Evolutionary conservation across 2,797 vertebrate species (phyloP), one percentile per base, ranked within the genome.

Genomic region (Fringilla coelebs): DNA sequence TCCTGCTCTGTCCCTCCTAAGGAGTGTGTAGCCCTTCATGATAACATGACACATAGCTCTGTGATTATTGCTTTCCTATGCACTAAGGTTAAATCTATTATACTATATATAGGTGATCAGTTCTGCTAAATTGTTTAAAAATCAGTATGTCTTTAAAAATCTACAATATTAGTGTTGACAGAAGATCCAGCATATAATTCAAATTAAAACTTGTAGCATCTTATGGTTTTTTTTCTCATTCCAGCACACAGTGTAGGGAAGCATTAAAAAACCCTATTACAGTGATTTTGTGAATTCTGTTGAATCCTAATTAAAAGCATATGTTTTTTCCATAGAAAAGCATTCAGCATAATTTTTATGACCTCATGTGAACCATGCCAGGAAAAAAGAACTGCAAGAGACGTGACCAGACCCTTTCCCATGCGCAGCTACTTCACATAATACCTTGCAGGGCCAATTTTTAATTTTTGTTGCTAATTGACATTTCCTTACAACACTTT

Each of bases 161-260:
- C 22, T 34, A 24, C 25, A 17, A 9, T 46, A 65, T 68, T 84
- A 61, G 32, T 4, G 0, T 28, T 85, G 77, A 78, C 60, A 85
- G 54, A 85, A 63, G 25, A 78, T 15, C 18, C 34, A 85, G 40
- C 11, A 48, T 28, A 32, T 62, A 28, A 57, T 48, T 76, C 24
- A 87, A n/a, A 73, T 2, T 41, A n/a, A 79, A 85, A 58, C 17
- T 58, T 70, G 5, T 34, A 90, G 28, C 6, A 62, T 54, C 12
- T 54, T 46, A 38, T 0, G 0, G 0, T 1, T 2, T 55, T 67
- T 67, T 79, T 86, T n/a, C 5, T 49, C 5, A 3, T 85, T 93
- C 40, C 63, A 89, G 57, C 32, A 73, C n/a, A 72, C 4, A 75
- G 13, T 41, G 55, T 2, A 74, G 22, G 3, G 28, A 85, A 7